A percentile compares a stretch with the other conserved stretches of the same genome.
phyloP scores from a whole-genome alignment of 1,140 invertebrate genomes.

The Neomicropteryx cornuta region DNA sequence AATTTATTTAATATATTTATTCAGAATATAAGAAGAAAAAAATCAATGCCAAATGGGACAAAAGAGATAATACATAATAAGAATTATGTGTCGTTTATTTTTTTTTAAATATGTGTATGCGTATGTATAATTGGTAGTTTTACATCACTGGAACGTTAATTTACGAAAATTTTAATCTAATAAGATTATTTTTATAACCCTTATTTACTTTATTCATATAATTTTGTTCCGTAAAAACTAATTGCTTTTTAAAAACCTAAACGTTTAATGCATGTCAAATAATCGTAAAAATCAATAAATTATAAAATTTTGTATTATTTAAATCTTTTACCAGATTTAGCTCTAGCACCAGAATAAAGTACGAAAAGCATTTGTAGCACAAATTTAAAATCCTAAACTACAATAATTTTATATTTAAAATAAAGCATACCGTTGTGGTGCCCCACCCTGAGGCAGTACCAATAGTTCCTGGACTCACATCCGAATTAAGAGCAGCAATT shows the following conservation, averaged over 20 bases:
- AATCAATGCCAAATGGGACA: too few species aligned
- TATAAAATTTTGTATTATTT: neutral
- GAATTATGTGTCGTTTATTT: too few species aligned
- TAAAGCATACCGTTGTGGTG: slow-evolving; percentile 22
- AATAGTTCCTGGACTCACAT: slow-evolving; percentile 15
- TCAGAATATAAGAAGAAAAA: too few species aligned
- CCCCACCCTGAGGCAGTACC: slow-evolving; percentile 28
- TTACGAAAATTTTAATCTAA: too few species aligned
- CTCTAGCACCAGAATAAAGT: neutral
- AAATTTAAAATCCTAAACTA: neutral
- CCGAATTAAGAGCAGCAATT: slow-evolving; percentile 9
- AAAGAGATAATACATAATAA: too few species aligned
- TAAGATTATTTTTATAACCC: too few species aligned
- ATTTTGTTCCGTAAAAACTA: too few species aligned
- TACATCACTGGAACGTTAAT: too few species aligned
- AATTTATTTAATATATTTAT: too few species aligned
- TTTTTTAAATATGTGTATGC: too few species aligned
- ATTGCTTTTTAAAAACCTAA: neutral
- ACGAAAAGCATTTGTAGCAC: neutral
- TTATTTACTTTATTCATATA: too few species aligned
- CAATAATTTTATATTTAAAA: neutral
- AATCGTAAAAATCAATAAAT: neutral
- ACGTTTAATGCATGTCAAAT: neutral
- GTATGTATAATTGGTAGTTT: too few species aligned
- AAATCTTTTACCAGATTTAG: neutral